A percentile compares a stretch with the other conserved stretches of the same genome.
Evolutionary conservation across 2,797 vertebrate genomes (phyloP).

Genomic region (Scarus forsteni): DNA sequence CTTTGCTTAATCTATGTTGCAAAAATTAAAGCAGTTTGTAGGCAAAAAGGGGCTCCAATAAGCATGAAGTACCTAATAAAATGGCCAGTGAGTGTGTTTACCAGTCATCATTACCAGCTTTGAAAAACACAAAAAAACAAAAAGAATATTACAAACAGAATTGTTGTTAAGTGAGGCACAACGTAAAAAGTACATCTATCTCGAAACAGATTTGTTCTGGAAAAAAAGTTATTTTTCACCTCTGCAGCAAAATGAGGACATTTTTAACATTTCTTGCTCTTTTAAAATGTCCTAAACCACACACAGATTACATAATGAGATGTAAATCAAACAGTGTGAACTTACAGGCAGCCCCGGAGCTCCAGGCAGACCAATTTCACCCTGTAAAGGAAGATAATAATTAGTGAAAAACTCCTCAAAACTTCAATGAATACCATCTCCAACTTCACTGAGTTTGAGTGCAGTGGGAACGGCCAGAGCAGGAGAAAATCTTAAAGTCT

Average conservation of each 20-base stretch:
- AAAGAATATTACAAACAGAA: too few relatives aligned
- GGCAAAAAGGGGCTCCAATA: too few relatives aligned
- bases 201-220: too few relatives aligned
- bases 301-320: constrained; percentile 48
- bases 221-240: neutral
- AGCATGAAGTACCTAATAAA: too few relatives aligned
- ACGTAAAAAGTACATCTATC: too few relatives aligned
- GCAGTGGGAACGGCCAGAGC: neutral
- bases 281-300: constrained; percentile 17
- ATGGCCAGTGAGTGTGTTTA: too few relatives aligned
- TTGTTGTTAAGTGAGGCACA: too few relatives aligned
- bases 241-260: constrained; percentile 7
- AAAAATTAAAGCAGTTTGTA: too few relatives aligned
- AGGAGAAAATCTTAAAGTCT: constrained; percentile 3
- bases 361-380: constrained; percentile 88
- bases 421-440: constrained; percentile 26
- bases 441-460: constrained; percentile 5
- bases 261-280: constrained; percentile 11
- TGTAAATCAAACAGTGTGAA: constrained; percentile 66
- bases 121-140: too few relatives aligned
- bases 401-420: constrained; percentile 23
- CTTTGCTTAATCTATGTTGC: too few relatives aligned
- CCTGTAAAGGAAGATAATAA: constrained; percentile 80
- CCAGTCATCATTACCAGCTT: too few relatives aligned
- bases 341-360: constrained; percentile 86